A percentile compares a stretch with the other conserved stretches of the same genome.
Evolutionary conservation across 2,113 vertebrate species (phyloP).

Genomic region (Catharus minimus): DNA sequence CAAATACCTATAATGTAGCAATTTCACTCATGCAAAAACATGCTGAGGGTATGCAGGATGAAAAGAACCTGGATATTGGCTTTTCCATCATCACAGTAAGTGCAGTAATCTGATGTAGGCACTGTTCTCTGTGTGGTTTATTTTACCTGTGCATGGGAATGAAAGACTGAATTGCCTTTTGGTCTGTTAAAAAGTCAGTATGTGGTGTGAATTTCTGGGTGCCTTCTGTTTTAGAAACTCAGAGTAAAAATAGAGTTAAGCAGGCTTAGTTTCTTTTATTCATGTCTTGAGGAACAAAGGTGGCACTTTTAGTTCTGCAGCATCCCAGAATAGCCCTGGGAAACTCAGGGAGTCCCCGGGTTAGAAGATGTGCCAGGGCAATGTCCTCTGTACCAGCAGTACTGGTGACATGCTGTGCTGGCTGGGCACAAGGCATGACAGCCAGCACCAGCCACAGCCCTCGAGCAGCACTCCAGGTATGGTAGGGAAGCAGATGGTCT

Average conservation of each 20-base stretch:
- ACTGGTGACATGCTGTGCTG: background rate
- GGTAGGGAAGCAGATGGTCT: background rate
- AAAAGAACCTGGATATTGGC: background rate
- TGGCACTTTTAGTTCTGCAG: background rate
- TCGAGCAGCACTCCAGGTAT: background rate
- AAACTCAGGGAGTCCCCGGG: background rate
- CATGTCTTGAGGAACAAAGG: background rate
- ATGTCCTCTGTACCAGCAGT: background rate
- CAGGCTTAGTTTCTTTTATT: background rate
- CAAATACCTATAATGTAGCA: slow-evolving; percentile 30
- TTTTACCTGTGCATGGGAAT: background rate
- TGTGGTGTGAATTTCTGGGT: background rate
- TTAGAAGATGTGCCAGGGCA: background rate
- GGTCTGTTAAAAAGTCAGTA: background rate
- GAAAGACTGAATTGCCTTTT: background rate
- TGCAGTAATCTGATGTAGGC: background rate
- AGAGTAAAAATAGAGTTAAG: background rate
- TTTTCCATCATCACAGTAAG: slow-evolving; percentile 68
- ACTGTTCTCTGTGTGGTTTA: background rate
- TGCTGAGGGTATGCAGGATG: background rate
- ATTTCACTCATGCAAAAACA: slow-evolving; percentile 65
- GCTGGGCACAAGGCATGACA: background rate
- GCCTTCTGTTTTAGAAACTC: background rate
- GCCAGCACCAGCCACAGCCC: background rate
- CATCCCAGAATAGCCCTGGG: background rate